Conservation (phyloP, 2,797 vertebrate species). For the Lutjanus argentimaculatus region DNA sequence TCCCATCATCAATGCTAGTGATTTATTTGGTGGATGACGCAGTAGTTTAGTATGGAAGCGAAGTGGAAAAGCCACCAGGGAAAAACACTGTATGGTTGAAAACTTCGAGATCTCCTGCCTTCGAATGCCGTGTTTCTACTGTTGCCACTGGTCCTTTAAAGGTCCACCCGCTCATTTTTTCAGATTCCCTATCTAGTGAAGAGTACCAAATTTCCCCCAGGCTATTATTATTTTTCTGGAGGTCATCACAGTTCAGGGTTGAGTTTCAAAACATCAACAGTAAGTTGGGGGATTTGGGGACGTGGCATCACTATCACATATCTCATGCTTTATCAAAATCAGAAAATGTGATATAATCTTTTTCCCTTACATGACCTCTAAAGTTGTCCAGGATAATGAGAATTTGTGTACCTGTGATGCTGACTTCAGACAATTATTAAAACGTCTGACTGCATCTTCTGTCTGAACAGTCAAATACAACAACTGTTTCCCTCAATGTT, state of each 20-base stretch:
- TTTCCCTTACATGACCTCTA: not conserved
- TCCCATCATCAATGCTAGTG: too few relatives aligned
- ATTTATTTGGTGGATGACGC: too few relatives aligned
- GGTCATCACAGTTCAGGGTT: not conserved
- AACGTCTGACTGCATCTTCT: not conserved
- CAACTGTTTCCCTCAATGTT: not conserved
- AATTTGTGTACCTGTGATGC: too few relatives aligned
- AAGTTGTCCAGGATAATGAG: not conserved
- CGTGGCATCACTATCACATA: not conserved
- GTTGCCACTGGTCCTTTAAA: too few relatives aligned
- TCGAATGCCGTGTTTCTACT: too few relatives aligned
- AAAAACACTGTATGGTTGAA: too few relatives aligned
- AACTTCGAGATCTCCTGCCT: too few relatives aligned
- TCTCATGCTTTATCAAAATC: not conserved
- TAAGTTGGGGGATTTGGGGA: not conserved
- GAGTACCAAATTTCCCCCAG: too few relatives aligned
- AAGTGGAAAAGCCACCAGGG: too few relatives aligned
- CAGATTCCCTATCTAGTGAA: not conserved
- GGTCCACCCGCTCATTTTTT: slow-evolving; percentile 1
- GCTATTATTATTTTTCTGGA: not conserved
- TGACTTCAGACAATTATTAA: not conserved
- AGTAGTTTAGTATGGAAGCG: too few relatives aligned
- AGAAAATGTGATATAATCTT: not conserved
- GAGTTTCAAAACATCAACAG: not conserved
- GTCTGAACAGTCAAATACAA: slow-evolving; percentile 1